Conservation (phyloP, 2,797 vertebrate genomes). For the Darevskia mixta region DNA sequence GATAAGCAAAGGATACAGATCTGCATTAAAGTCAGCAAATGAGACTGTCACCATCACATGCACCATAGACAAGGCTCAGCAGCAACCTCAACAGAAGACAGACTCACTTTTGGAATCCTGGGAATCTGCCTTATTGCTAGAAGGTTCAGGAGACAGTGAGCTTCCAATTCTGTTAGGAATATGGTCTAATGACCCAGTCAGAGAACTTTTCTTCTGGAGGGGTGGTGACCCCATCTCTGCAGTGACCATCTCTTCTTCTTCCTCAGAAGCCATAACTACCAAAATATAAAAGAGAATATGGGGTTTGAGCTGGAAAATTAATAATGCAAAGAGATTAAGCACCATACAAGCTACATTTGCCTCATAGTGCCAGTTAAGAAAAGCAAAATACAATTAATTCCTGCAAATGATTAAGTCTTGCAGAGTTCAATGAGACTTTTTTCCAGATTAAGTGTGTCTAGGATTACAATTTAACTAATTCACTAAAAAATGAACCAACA, state of each 20-base stretch:
- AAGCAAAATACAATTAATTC: neutral
- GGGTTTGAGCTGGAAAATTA: neutral
- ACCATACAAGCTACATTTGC: neutral
- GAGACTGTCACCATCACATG: neutral
- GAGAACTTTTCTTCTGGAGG: slow-evolving; percentile 75
- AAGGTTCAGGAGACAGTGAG: slow-evolving; percentile 76
- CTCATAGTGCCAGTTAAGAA: neutral
- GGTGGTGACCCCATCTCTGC: slow-evolving; percentile 80
- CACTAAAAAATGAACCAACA: neutral
- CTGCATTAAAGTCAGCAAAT: neutral
- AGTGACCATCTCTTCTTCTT: slow-evolving; percentile 77
- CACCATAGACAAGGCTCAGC: neutral
- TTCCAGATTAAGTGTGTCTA: neutral
- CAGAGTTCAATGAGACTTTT: neutral
- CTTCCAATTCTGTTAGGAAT: slow-evolving; percentile 74
- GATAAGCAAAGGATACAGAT: neutral
- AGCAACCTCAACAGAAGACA: neutral
- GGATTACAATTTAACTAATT: neutral
- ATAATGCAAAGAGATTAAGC: slow-evolving; percentile 6
- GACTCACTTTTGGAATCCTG: slow-evolving; percentile 79
- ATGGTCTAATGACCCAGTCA: slow-evolving; percentile 70
- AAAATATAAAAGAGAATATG: slow-evolving; percentile 22
- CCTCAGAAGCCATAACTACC: slow-evolving; percentile 58
- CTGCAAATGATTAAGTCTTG: neutral
- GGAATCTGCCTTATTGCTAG: slow-evolving; percentile 76